phyloP scores from a whole-genome alignment of 2,113 vertebrate genomes.

The Passer montanus region DNA sequence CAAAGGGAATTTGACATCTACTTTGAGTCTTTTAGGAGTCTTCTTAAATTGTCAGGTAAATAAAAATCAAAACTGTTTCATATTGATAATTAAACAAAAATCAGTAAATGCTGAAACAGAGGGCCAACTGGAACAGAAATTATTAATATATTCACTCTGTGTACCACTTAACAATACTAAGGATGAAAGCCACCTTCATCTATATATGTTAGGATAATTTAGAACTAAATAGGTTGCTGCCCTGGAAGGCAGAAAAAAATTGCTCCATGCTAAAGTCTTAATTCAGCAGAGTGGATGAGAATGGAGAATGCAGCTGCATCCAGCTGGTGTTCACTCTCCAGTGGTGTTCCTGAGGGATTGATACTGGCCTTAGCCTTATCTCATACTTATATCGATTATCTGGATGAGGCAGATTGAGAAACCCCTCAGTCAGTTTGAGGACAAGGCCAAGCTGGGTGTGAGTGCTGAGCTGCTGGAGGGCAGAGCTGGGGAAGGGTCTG shows the following conservation, averaged over 20 bases:
- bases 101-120: background rate
- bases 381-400: too few species aligned
- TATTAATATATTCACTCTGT: background rate
- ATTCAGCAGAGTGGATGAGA: background rate
- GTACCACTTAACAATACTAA: background rate
- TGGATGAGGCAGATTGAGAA: background rate
- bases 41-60: background rate
- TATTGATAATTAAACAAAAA: background rate
- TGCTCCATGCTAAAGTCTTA: background rate
- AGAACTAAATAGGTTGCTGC: background rate
- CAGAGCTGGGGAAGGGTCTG: background rate
- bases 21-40: background rate
- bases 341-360: background rate
- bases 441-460: accelerated
- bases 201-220: background rate
- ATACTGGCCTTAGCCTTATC: too few species aligned
- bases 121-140: background rate
- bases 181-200: background rate
- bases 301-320: background rate
- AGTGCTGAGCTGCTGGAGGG: background rate
- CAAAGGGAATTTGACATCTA: background rate
- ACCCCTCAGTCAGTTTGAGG: accelerated
- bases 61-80: background rate
- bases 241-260: background rate
- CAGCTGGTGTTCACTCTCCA: background rate